A percentile compares a stretch with the other conserved stretches of the same genome.
Evolutionary conservation across 2,888 invertebrate species (phyloP).

Genomic region (Isotomurus palustris): DNA sequence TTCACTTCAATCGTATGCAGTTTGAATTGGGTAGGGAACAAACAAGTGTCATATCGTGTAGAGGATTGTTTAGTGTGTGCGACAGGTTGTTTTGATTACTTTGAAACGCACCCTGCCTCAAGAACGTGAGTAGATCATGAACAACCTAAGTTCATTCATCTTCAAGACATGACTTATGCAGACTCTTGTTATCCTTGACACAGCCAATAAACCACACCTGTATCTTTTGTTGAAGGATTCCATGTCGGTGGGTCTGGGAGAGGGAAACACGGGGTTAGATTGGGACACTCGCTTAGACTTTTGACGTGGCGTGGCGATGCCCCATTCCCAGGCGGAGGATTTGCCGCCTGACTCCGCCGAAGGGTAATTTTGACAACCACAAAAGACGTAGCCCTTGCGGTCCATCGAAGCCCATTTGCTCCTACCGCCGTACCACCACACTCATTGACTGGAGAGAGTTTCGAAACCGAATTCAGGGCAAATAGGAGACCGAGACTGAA

Average conservation of each 20-base stretch:
- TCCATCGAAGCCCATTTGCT: slow-evolving; percentile 37
- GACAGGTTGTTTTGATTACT: too few species aligned
- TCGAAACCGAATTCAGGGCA: slow-evolving; percentile 28
- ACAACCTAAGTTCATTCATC: background rate
- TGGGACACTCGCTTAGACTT: slow-evolving; percentile 36
- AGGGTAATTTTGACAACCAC: slow-evolving; percentile 59
- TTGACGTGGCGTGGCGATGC: slow-evolving; percentile 34
- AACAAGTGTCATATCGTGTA: too few species aligned
- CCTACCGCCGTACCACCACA: background rate
- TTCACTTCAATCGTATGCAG: too few species aligned
- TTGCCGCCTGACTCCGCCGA: slow-evolving; percentile 77
- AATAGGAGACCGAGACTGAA: slow-evolving; percentile 22
- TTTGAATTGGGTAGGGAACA: too few species aligned
- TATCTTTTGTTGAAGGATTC: slow-evolving; percentile 37
- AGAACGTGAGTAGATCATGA: too few species aligned
- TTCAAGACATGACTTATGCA: background rate
- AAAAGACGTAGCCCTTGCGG: slow-evolving; percentile 56
- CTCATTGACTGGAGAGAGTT: slow-evolving; percentile 3
- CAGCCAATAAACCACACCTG: slow-evolving; percentile 25
- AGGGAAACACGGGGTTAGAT: slow-evolving; percentile 36
- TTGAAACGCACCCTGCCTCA: too few species aligned
- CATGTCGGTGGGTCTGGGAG: slow-evolving; percentile 32
- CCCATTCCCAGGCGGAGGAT: slow-evolving; percentile 41
- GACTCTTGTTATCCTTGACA: background rate
- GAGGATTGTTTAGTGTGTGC: too few species aligned